Base-by-base conservation (phyloP, 2,888 invertebrate genomes). In the Pseudococcus viburni region DNA sequence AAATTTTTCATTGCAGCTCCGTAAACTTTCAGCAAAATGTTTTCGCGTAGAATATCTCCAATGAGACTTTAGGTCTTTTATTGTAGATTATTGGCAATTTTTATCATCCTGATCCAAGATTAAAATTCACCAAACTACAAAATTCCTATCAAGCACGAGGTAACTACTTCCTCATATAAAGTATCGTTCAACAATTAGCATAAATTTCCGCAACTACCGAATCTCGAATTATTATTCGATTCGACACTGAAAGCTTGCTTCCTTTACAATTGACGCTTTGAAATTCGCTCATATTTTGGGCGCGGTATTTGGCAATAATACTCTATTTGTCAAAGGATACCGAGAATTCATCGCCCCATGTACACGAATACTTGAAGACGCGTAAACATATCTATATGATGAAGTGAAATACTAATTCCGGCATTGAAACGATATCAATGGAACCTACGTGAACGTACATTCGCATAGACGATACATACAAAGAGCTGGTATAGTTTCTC, bases 391-490 rank as follows among this genome's bases (percentile, higher is more conserved):
- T 17, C 33, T 68, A 22, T 22, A 64, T 9, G 64, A 64, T 9
- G 64, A 64, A 11, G 64, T 17, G 73, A 73, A 73, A 73, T 33
- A 64, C 64, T 64, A 73, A 73, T 73, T 73, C 73, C 73, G 33
- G 73, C 11, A 33, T 73, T 73, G 39, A 73, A 73, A 33, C 73
- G 73, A 73, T 73, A 33, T 73, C 33, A 73, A 73, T 73, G 33
- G 33, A 33, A 7, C 15, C 33, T 12, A 3, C 22, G 15, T 22
- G 26, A 2, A 33, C 42, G 9, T 42, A 17, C 2, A 73, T 73
- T 33, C 33, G 17, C 33, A 33, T 73, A 15, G 33, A 73, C 33
- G 64, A 7, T 22, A 22, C 11, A 22, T 11, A 19, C 64, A 64
- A 22, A 64, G 22, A 64, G 64, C 33, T 73, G 73, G 68, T 12